These are phyloP conservation scores for Muscina levida DNA, from an alignment of 2,888 invertebrate genomes.

Conservation along the genomic window DNA sequence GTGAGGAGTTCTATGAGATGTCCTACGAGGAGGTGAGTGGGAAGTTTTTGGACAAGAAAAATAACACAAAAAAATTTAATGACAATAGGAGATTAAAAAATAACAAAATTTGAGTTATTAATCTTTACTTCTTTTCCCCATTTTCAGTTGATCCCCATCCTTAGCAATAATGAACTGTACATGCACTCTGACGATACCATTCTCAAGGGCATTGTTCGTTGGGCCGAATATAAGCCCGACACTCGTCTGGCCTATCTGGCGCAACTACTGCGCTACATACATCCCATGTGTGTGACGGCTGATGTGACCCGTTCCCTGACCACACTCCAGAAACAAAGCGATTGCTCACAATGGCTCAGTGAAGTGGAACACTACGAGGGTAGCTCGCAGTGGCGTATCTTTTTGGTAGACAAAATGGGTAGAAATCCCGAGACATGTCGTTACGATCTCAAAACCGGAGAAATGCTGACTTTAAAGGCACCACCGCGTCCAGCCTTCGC, in stretches of 20 bases:
- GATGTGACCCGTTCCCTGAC: slow-evolving; percentile 67
- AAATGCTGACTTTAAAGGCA: slow-evolving; percentile 67
- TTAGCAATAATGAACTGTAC: slow-evolving; percentile 69
- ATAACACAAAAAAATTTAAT: neutral
- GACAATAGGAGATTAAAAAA: neutral
- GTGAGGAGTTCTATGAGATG: slow-evolving; percentile 71
- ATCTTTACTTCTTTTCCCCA: neutral
- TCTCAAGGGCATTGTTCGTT: slow-evolving; percentile 69
- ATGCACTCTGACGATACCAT: slow-evolving; percentile 72
- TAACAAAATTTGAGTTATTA: neutral
- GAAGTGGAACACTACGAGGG: slow-evolving; percentile 67
- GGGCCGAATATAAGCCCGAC: slow-evolving; percentile 68
- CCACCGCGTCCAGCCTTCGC: slow-evolving; percentile 72
- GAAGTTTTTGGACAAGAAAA: neutral
- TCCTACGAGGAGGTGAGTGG: slow-evolving; percentile 70
- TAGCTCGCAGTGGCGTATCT: slow-evolving; percentile 71
- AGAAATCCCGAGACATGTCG: slow-evolving; percentile 69
- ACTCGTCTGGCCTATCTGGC: slow-evolving; percentile 67
- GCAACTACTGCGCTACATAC: slow-evolving; percentile 68
- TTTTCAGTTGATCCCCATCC: slow-evolving; percentile 68
- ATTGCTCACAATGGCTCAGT: slow-evolving; percentile 69
- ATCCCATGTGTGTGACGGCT: slow-evolving; percentile 72
- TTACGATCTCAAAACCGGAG: slow-evolving; percentile 68
- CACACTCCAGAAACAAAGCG: slow-evolving; percentile 65
- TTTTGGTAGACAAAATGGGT: slow-evolving; percentile 74